phyloP scores from a whole-genome alignment of 2,888 invertebrate genomes.

The Physocephala rufipes region DNA sequence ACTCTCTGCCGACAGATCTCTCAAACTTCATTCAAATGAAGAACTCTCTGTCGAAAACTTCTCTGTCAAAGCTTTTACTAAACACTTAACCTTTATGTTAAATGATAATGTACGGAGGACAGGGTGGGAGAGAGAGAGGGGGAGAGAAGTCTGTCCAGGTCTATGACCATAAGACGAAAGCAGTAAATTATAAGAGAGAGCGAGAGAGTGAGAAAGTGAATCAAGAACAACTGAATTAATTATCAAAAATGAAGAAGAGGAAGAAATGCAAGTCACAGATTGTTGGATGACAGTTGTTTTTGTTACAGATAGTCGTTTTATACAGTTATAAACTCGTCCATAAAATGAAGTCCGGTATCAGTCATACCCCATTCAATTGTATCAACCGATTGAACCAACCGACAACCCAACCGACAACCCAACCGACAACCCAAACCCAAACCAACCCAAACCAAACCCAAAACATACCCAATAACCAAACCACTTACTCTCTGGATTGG shows the following conservation, averaged over 20 bases:
- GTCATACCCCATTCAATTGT: neutral
- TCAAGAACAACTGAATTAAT: constrained; percentile 26
- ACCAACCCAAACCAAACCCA: too few relatives aligned
- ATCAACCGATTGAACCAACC: neutral
- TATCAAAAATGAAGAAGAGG: constrained; percentile 19
- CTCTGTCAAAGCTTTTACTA: neutral
- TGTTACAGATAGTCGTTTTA: too few relatives aligned
- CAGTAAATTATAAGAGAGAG: neutral
- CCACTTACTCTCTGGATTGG: too few relatives aligned
- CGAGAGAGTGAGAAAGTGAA: constrained; percentile 5
- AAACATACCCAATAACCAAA: too few relatives aligned
- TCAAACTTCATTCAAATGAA: constrained; percentile 18
- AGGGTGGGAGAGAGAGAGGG: too few relatives aligned
- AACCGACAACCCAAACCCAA: too few relatives aligned
- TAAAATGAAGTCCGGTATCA: neutral
- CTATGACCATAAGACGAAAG: too few relatives aligned
- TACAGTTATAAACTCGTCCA: neutral
- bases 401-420: too few relatives aligned
- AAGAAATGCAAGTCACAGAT: constrained; percentile 25
- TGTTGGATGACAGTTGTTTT: constrained; percentile 22
- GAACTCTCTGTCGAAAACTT: neutral
- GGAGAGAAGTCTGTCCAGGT: too few relatives aligned
- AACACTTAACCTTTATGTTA: neutral
- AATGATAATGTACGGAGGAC: too few relatives aligned
- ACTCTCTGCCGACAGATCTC: constrained; percentile 38